These are phyloP conservation scores for Labroides dimidiatus DNA, from an alignment of 2,797 vertebrate genomes.

Conservation along the genomic window DNA sequence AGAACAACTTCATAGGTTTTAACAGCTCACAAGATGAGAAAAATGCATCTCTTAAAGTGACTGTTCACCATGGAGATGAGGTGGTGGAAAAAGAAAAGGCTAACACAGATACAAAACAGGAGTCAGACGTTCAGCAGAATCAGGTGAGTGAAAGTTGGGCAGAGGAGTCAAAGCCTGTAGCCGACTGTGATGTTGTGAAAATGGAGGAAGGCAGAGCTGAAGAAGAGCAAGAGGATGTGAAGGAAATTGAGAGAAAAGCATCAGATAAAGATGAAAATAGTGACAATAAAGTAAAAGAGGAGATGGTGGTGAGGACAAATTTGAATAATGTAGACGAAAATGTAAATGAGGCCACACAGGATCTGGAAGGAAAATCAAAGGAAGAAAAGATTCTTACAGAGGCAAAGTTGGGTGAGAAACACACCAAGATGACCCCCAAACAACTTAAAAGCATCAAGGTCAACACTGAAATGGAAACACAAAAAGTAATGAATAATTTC, in stretches of 20 bases:
- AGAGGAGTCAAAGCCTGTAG: conserved; percentile 27
- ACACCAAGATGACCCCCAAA: conserved; percentile 10
- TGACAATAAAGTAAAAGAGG: conserved; percentile 19
- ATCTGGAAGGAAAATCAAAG: conserved; percentile 14
- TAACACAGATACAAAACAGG: conserved; percentile 18
- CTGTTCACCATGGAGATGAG: conserved; percentile 64
- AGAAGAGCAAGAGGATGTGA: background rate
- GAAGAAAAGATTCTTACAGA: conserved; percentile 21
- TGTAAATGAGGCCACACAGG: conserved; percentile 4
- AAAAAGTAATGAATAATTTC: conserved; percentile 34
- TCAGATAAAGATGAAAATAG: conserved; percentile 30
- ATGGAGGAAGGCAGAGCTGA: conserved; percentile 78
- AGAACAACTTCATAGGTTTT: conserved; percentile 89
- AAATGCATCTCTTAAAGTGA: conserved; percentile 56
- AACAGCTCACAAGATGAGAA: conserved; percentile 65
- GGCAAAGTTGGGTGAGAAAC: conserved; percentile 10
- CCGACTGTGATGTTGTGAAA: conserved; percentile 63
- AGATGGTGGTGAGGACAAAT: background rate
- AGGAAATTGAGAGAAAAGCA: conserved; percentile 27
- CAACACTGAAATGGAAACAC: conserved; percentile 17
- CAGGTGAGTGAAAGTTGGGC: conserved; percentile 24
- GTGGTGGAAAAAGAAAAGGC: conserved; percentile 38
- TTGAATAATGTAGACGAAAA: conserved; percentile 16
- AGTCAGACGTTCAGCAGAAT: conserved; percentile 16
- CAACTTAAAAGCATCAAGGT: background rate